phyloP scores from a whole-genome alignment of 2,888 invertebrate species.

The Temnothorax ravouxi region DNA sequence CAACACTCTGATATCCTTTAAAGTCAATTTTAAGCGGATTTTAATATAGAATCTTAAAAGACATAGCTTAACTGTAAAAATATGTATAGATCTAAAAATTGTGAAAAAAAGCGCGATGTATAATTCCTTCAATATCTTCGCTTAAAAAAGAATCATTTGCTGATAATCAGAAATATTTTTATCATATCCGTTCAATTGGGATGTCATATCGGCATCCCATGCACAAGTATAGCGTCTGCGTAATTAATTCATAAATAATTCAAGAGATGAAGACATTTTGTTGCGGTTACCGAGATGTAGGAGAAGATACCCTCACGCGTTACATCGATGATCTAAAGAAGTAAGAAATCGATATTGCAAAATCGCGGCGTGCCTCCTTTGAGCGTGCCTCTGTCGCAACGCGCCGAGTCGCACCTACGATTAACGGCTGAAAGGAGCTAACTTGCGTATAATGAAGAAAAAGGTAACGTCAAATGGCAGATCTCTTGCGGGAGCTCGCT shows the following conservation, averaged over 20 bases:
- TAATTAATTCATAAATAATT: slow-evolving; percentile 3
- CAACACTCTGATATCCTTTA: neutral
- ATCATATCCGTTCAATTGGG: neutral
- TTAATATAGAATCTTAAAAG: neutral
- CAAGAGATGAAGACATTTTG: neutral
- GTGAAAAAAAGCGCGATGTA: neutral
- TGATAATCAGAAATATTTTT: neutral
- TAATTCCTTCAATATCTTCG: neutral
- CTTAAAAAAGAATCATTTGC: neutral
- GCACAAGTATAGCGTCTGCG: no score
- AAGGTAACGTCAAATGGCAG: neutral
- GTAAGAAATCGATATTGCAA: slow-evolving; percentile 73
- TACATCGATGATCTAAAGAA: slow-evolving; percentile 73
- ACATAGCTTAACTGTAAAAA: neutral
- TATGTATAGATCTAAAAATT: neutral
- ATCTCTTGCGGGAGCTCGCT: neutral
- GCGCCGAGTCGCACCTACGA: slow-evolving; percentile 59
- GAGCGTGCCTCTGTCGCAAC: slow-evolving; percentile 75
- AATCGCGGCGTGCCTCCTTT: slow-evolving; percentile 67
- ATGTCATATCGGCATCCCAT: neutral
- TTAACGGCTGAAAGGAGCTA: slow-evolving; percentile 46
- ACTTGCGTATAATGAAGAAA: slow-evolving; percentile 28
- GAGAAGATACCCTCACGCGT: slow-evolving; percentile 61
- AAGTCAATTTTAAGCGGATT: neutral
- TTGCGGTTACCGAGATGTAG: slow-evolving; percentile 53